phyloP scores from a whole-genome alignment of 2,797 vertebrate genomes.

The Leuciscus waleckii region DNA sequence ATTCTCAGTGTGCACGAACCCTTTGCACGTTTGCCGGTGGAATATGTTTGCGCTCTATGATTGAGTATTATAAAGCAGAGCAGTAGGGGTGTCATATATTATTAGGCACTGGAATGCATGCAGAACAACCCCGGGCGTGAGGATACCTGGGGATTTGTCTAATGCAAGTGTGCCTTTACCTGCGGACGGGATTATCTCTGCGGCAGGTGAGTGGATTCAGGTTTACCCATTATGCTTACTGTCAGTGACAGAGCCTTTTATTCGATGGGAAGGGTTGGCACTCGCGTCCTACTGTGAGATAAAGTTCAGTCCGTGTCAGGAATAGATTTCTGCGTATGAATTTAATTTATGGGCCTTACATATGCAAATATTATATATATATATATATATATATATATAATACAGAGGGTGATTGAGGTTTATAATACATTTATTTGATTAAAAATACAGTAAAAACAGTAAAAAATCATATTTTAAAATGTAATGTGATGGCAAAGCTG shows the following conservation, averaged over 20 bases:
- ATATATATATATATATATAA: no score
- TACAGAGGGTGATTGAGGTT: no score
- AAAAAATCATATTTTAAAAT: no score
- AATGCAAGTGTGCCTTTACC: conserved; percentile 53
- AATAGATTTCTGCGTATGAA: not conserved
- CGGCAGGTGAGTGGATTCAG: conserved; percentile 7
- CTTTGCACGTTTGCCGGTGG: conserved; percentile 30
- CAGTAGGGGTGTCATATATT: conserved; percentile 54
- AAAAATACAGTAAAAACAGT: no score
- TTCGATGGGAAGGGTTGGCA: not conserved
- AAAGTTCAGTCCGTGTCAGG: not conserved
- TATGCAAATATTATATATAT: not conserved
- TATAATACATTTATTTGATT: no score
- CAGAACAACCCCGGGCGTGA: conserved; percentile 33
- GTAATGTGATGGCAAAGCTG: no score
- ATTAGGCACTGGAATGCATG: conserved; percentile 44
- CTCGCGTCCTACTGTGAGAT: not conserved
- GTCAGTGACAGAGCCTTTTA: not conserved
- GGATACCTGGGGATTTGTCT: conserved; percentile 48
- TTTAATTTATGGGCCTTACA: not conserved
- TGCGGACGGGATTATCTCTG: conserved; percentile 35
- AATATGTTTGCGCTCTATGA: conserved; percentile 58
- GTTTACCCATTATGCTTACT: not conserved
- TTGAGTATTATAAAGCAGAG: conserved; percentile 57
- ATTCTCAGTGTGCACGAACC: conserved; percentile 21